Percentiles rank a stretch among this genome's conserved stretches.
Evolutionary conservation across 1,140 invertebrate species (phyloP).

Genomic region (Venturia canescens): DNA sequence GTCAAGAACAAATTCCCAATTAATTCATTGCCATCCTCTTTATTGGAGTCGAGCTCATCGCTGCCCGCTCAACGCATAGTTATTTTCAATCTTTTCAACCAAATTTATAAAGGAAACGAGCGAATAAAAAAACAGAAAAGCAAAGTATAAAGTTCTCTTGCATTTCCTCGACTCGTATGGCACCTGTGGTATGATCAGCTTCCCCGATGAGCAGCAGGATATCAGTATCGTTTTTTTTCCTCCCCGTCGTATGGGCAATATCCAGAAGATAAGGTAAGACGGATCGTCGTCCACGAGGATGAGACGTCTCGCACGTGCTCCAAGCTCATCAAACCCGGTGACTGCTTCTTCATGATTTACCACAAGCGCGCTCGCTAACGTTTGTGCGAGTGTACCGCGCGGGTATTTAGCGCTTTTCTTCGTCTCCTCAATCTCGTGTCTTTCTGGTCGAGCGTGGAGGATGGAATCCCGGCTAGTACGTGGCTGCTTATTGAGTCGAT

Average conservation of each 20-base stretch:
- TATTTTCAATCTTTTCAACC: too few species aligned
- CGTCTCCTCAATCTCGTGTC: neutral
- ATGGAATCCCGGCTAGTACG: neutral
- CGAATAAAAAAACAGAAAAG: too few species aligned
- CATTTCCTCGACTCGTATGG: neutral
- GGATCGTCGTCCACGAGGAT: neutral
- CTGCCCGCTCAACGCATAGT: too few species aligned
- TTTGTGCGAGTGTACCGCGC: neutral
- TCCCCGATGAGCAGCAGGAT: conserved; percentile 1
- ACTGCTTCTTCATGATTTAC: conserved; percentile 25
- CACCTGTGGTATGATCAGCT: neutral
- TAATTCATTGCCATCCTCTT: neutral
- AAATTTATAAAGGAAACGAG: too few species aligned
- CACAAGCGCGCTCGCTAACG: neutral
- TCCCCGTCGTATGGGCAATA: neutral
- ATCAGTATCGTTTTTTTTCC: neutral
- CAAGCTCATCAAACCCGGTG: conserved; percentile 5
- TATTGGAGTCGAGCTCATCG: neutral
- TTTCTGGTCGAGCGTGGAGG: neutral
- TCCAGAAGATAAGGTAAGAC: neutral
- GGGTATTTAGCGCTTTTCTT: conserved; percentile 18
- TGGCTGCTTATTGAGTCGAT: neutral
- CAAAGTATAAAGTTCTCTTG: neutral
- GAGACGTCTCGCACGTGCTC: conserved; percentile 22
- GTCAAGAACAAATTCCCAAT: neutral